Conservation (phyloP, 2,797 vertebrate genomes). For the Prunella strophiata region DNA sequence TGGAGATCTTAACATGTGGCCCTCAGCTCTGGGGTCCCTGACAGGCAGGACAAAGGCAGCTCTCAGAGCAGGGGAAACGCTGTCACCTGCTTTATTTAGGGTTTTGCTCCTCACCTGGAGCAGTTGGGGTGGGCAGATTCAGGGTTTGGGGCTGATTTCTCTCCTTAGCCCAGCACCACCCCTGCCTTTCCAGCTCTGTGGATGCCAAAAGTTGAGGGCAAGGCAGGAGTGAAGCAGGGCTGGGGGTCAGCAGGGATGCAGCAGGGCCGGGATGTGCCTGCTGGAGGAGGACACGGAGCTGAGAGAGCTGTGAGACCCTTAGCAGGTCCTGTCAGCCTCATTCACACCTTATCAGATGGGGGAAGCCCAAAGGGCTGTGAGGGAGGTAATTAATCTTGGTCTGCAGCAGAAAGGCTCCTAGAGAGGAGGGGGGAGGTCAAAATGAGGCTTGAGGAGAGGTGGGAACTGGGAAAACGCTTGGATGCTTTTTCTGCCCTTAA, state of each 20-base stretch:
- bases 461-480: background rate
- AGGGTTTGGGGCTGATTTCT: background rate
- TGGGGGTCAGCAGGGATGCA: background rate
- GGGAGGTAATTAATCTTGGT: constrained; percentile 66
- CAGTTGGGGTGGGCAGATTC: background rate
- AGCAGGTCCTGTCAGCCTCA: constrained; percentile 68
- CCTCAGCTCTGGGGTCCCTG: background rate
- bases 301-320: constrained; percentile 59
- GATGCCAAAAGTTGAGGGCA: background rate
- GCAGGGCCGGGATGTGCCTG: background rate
- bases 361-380: constrained; percentile 48
- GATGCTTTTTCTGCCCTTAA: constrained; percentile 23
- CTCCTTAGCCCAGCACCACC: background rate
- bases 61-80: background rate
- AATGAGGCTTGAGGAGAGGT: background rate
- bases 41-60: background rate
- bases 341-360: constrained; percentile 73
- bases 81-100: background rate
- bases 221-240: background rate
- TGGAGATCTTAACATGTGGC: background rate
- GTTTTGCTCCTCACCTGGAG: rapidly evolving
- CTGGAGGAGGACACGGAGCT: background rate
- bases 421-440: constrained; percentile 23
- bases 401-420: constrained; percentile 15
- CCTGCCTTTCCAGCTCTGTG: rapidly evolving